Conservation (phyloP, 2,113 vertebrate genomes). For the Lagopus leucura region DNA sequence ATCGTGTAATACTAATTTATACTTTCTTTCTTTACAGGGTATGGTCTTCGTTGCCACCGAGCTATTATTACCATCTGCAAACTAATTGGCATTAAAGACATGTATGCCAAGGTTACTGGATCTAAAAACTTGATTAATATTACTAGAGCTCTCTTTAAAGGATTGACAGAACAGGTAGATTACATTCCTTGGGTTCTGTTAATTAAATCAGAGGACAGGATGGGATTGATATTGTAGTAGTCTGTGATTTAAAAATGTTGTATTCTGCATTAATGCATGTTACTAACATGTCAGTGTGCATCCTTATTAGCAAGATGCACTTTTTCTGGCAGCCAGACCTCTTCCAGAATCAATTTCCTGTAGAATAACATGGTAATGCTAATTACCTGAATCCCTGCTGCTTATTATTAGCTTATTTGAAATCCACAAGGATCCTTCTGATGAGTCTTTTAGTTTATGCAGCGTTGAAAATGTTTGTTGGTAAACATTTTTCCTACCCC, state of each 20-base stretch:
- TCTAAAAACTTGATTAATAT: constrained; percentile 90
- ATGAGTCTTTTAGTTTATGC: background rate
- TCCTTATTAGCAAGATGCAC: background rate
- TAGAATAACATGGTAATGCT: background rate
- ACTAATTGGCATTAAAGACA: constrained; percentile 92
- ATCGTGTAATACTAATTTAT: background rate
- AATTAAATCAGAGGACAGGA: background rate
- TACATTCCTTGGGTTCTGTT: background rate
- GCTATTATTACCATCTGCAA: constrained; percentile 93
- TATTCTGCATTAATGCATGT: rapidly evolving
- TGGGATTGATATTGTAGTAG: background rate
- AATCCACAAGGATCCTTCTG: background rate
- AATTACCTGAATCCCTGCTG: background rate
- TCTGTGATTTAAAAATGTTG: too few species aligned
- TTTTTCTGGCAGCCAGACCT: background rate
- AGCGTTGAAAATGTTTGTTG: background rate
- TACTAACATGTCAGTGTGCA: background rate
- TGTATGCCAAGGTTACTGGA: constrained; percentile 92
- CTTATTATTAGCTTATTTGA: background rate
- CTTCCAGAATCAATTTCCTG: background rate
- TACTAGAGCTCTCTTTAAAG: constrained; percentile 89
- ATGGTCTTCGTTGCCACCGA: constrained; percentile 93
- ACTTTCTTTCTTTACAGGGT: constrained; percentile 74
- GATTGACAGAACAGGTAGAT: constrained; percentile 86
- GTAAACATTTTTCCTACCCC: background rate